A percentile compares a stretch with the other conserved stretches of the same genome.
Conservation (phyloP, 2,113 vertebrate species). For the Xerus inauris region DNA sequence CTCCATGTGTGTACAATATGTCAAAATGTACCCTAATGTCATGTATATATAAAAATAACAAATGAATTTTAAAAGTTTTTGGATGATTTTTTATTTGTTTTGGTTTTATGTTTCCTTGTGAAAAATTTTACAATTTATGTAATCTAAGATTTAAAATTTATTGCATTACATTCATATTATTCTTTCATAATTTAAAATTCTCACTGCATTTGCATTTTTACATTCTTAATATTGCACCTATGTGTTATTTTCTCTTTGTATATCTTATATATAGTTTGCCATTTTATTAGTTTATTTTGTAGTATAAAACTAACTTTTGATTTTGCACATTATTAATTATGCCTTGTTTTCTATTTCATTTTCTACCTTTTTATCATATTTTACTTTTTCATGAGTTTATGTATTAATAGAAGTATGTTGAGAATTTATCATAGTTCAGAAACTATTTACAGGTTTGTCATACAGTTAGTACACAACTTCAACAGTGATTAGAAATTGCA, state of each 20-base stretch:
- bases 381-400: slow-evolving; percentile 10
- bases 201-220: background rate
- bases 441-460: slow-evolving; percentile 4
- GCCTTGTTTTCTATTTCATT: slow-evolving; percentile 18
- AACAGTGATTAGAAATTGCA: slow-evolving; percentile 1
- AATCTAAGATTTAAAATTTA: background rate
- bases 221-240: background rate
- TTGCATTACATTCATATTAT: background rate
- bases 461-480: background rate
- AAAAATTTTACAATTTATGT: background rate
- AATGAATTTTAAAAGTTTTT: slow-evolving; percentile 10
- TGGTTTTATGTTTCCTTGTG: slow-evolving; percentile 16
- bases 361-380: slow-evolving; percentile 7
- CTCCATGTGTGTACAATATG: no score
- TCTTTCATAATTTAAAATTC: background rate
- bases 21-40: no score
- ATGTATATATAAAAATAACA: background rate
- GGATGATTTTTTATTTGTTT: slow-evolving; percentile 31
- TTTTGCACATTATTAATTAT: background rate
- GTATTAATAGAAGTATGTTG: background rate
- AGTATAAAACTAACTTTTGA: background rate
- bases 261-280: background rate
- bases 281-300: slow-evolving; percentile 25
- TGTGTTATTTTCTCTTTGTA: background rate
- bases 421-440: background rate